Evolutionary conservation across 1,140 invertebrate genomes (phyloP), one percentile per base, ranked within the genome.

Genomic region (Dreissena polymorpha): DNA sequence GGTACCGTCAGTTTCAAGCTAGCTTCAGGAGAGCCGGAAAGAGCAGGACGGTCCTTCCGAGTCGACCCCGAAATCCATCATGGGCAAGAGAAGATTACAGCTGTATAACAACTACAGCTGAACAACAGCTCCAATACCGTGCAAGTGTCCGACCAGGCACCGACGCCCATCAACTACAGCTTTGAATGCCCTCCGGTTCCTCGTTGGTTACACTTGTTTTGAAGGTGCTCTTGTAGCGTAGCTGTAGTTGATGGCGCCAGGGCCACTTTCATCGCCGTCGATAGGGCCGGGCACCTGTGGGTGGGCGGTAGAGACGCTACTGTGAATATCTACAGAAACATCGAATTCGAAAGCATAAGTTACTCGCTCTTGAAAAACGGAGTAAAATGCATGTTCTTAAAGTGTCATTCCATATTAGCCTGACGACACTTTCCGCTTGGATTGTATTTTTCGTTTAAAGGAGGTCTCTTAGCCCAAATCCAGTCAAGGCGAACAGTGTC

Each of bases 241-340:
- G 49, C 21, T 65, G 73, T 16, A 70, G 88, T 88, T 70, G 85
- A 86, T 51, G 71, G 88, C 12, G 70, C 84, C 23, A 83, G 84
- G 53, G 85, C 88, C 13, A 83, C 85, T 23, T 80, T 78, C 1
- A 85, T 89, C 14, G 71, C 83, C 14, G 60, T 88, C 49, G 85
- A 83, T 57, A 83, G 60, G 3, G 70, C 75, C 13, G 80, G 82
- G 25, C 69, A 74, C 39, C 75, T 86, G 16, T 86, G 85, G 85
- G 81, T 86, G 12, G 81, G 81, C 18, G 81, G 81, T 8, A 73
- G 81, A n/a, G 21, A 68, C 21, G 21, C 65, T 25, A 23, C 27
- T 18, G 27, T 68, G 14, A 68, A 25, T 14, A 25, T 68, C 14
- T 23, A 68, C 25, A 68, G 16, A 25, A 7, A 25, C 65, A 25